Conservation (phyloP, 2,888 invertebrate species). For the Melangyna quadrimaculata region DNA sequence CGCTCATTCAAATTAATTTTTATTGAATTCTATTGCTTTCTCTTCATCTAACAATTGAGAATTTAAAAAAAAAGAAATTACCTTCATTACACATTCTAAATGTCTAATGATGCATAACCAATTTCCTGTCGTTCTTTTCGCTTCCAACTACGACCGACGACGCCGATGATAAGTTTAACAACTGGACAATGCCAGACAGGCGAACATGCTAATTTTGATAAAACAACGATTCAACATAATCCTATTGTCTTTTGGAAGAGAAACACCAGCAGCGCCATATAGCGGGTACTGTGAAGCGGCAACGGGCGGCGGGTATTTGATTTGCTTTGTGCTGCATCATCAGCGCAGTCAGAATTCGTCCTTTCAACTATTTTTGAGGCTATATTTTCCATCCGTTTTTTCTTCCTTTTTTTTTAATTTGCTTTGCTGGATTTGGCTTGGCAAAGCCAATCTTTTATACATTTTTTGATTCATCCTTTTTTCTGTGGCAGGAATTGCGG, state of each 20-base stretch:
- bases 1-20: conserved; percentile 22
- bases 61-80: not conserved
- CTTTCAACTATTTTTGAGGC: conserved; percentile 23
- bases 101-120: conserved; percentile 67
- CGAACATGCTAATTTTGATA: conserved; percentile 67
- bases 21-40: conserved; percentile 10
- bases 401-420: not conserved
- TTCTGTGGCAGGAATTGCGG: not conserved
- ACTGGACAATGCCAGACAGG: conserved; percentile 38
- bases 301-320: conserved; percentile 46
- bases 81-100: conserved; percentile 55
- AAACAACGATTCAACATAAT: conserved; percentile 37
- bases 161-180: too few species aligned
- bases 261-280: not conserved
- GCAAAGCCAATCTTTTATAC: not conserved
- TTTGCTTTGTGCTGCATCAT: conserved; percentile 55
- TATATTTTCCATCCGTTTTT: not conserved
- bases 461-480: not conserved
- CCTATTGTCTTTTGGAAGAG: conserved; percentile 24
- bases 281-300: not conserved
- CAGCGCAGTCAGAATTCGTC: conserved; percentile 41
- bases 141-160: too few species aligned
- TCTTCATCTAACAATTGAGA: not conserved
- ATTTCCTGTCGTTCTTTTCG: conserved; percentile 51
- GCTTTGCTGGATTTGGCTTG: conserved; percentile 8